Percentiles rank a stretch among this genome's conserved stretches.
These are phyloP conservation scores for Eupsilia transversa DNA, from an alignment of 2,888 invertebrate genomes.

Conservation along the genomic window DNA sequence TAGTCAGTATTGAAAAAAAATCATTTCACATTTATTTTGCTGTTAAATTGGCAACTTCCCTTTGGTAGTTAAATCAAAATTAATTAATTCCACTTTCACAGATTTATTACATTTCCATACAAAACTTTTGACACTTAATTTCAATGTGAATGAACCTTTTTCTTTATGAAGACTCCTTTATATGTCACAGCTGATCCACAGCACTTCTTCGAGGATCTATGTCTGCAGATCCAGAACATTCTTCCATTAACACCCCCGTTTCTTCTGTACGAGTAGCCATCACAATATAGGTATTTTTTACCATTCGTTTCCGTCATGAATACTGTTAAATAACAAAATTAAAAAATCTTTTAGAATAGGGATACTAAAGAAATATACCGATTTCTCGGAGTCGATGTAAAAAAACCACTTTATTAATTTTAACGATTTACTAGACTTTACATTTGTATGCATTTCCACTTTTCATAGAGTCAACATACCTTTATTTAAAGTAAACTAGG, in stretches of 20 bases:
- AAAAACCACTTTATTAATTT: neutral
- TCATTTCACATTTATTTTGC: neutral
- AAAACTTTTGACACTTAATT: neutral
- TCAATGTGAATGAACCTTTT: conserved; percentile 28
- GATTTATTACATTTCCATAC: neutral
- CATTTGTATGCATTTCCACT: neutral
- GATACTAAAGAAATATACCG: neutral
- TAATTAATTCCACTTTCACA: neutral
- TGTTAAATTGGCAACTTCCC: neutral
- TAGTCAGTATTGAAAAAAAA: neutral
- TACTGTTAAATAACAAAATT: conserved; percentile 5
- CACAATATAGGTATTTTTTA: conserved; percentile 1
- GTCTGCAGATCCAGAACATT: conserved; percentile 63
- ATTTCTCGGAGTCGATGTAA: neutral
- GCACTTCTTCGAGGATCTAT: conserved; percentile 1
- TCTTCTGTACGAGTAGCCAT: conserved; percentile 61
- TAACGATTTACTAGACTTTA: conserved; percentile 12
- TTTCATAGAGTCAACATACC: neutral
- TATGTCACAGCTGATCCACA: conserved; percentile 26
- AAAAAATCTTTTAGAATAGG: neutral
- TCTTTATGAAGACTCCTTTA: conserved; percentile 12
- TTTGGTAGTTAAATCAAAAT: neutral
- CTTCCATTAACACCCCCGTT: conserved; percentile 45
- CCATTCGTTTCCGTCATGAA: conserved; percentile 2
- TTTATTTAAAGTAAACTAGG: neutral